A percentile compares a stretch with the other conserved stretches of the same genome.
phyloP scores from a whole-genome alignment of 2,888 invertebrate genomes.

The Spicauda simplicius region DNA sequence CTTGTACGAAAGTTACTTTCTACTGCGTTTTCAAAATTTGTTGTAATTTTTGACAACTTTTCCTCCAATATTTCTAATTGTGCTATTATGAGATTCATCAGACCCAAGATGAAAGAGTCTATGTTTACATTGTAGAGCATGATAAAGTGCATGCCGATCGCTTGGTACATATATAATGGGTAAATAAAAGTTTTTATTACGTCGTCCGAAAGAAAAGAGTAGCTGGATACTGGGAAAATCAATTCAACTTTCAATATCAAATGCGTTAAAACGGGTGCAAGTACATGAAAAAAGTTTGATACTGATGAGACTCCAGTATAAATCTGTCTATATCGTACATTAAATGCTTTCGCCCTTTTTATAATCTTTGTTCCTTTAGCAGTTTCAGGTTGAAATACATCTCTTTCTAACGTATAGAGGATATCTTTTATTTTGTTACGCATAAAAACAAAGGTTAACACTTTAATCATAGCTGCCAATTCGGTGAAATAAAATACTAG shows the following conservation, averaged over 20 bases:
- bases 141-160: conserved; percentile 55
- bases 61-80: neutral
- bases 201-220: conserved; percentile 57
- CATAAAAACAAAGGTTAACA: conserved; percentile 53
- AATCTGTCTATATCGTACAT: conserved; percentile 55
- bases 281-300: conserved; percentile 50
- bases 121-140: conserved; percentile 60
- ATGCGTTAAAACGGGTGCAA: conserved; percentile 52
- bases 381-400: conserved; percentile 56
- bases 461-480: conserved; percentile 54
- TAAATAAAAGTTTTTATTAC: conserved; percentile 52
- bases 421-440: conserved; percentile 51
- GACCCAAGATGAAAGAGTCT: conserved; percentile 62
- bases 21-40: neutral
- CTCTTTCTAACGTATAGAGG: conserved; percentile 54
- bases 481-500: conserved; percentile 63
- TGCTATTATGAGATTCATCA: conserved; percentile 47
- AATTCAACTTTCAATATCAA: conserved; percentile 44
- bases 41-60: neutral
- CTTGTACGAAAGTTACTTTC: neutral
- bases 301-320: conserved; percentile 50
- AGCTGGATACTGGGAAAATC: conserved; percentile 55
- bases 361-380: conserved; percentile 50
- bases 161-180: conserved; percentile 62
- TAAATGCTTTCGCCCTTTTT: conserved; percentile 54